These are phyloP conservation scores for Gobio gobio DNA, from an alignment of 2,113 vertebrate species.

Conservation along the genomic window DNA sequence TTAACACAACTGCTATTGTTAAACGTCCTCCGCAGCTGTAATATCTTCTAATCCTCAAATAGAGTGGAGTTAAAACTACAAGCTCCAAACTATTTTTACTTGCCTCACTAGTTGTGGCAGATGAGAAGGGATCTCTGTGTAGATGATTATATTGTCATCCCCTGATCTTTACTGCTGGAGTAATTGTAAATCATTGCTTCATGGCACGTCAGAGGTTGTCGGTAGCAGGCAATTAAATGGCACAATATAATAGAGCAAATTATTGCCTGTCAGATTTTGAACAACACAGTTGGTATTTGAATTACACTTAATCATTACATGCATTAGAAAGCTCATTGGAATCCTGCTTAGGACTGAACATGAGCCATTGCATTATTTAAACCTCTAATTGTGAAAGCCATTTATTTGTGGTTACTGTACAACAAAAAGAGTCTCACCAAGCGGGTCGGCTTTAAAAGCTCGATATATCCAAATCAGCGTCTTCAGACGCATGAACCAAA, in stretches of 20 bases:
- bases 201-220: slow-evolving; percentile 95
- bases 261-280: slow-evolving; percentile 97
- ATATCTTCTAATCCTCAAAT: slow-evolving; percentile 75
- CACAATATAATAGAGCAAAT: slow-evolving; percentile 98
- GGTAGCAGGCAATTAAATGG: slow-evolving; percentile 96
- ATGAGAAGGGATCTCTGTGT: slow-evolving; percentile 89
- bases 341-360: slow-evolving; percentile 91
- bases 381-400: slow-evolving; percentile 94
- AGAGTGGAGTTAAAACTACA: slow-evolving; percentile 79
- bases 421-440: slow-evolving; percentile 92
- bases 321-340: slow-evolving; percentile 96
- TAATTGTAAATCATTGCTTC: slow-evolving; percentile 98
- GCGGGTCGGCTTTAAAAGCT: slow-evolving; percentile 87
- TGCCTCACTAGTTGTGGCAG: slow-evolving; percentile 86
- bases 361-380: slow-evolving; percentile 96
- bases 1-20: slow-evolving; percentile 60
- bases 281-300: slow-evolving; percentile 98
- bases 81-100: slow-evolving; percentile 83
- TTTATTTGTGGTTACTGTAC: slow-evolving; percentile 85
- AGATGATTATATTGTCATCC: slow-evolving; percentile 98
- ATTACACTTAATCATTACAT: slow-evolving; percentile 97
- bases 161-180: slow-evolving; percentile 94
- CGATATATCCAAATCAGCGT: slow-evolving; percentile 92
- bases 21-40: slow-evolving; percentile 49
- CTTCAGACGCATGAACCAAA: slow-evolving; percentile 89